A percentile compares a stretch with the other conserved stretches of the same genome.
Conservation (phyloP, 2,113 vertebrate genomes). For the Ursus arctos region DNA sequence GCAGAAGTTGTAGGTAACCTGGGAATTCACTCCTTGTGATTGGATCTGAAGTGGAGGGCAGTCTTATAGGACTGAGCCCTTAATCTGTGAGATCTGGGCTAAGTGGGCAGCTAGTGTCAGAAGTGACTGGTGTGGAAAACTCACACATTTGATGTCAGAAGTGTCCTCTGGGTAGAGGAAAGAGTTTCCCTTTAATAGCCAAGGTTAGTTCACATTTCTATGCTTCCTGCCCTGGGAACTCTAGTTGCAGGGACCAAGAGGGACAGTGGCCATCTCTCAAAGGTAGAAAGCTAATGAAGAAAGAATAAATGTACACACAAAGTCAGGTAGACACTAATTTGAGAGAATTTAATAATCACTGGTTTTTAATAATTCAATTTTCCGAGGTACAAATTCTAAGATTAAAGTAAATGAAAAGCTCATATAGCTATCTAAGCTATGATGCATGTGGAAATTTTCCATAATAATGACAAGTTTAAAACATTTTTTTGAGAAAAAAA, state of each 20-base stretch:
- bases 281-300: neutral
- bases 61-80: neutral
- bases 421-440: neutral
- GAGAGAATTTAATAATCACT: slow-evolving; percentile 32
- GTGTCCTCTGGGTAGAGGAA: neutral
- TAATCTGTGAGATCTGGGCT: neutral
- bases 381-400: slow-evolving; percentile 10
- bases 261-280: neutral
- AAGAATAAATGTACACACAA: neutral
- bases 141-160: neutral
- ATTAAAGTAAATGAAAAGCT: slow-evolving; percentile 58
- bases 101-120: neutral
- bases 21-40: neutral
- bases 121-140: neutral
- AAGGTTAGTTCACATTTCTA: slow-evolving; percentile 8
- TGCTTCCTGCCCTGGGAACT: neutral
- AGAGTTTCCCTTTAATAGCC: neutral
- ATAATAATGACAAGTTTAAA: slow-evolving; percentile 15
- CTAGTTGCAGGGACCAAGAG: neutral
- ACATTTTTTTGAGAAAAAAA: slow-evolving; percentile 42
- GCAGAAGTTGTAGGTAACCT: neutral
- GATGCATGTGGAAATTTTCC: neutral
- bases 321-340: neutral
- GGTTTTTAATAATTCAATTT: neutral
- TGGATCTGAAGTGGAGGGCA: neutral